These are phyloP conservation scores for Bagarius yarrelli DNA, from an alignment of 2,113 vertebrate species.

Conservation along the genomic window DNA sequence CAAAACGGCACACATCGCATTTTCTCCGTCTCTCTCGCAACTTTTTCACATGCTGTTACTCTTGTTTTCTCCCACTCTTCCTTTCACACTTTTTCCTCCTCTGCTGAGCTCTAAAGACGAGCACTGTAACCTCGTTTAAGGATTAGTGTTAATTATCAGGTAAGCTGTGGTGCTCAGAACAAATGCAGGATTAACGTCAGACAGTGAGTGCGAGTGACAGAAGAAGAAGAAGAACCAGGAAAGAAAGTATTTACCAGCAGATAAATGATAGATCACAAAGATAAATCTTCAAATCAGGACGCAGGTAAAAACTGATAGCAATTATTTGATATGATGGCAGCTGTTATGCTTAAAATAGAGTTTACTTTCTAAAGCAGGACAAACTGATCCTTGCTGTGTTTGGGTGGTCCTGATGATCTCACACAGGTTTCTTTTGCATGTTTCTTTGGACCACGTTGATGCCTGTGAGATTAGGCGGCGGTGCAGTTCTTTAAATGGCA, in stretches of 20 bases:
- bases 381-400: conserved; percentile 53
- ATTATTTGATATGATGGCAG: background rate
- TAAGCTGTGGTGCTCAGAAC: background rate
- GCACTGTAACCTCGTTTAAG: conserved; percentile 60
- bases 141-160: conserved; percentile 60
- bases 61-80: too few relatives aligned
- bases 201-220: conserved; percentile 11
- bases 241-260: background rate
- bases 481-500: conserved; percentile 2
- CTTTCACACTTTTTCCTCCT: background rate
- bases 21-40: too few relatives aligned
- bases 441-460: conserved; percentile 19
- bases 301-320: background rate
- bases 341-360: background rate
- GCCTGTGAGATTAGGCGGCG: conserved; percentile 9
- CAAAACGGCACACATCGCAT: too few relatives aligned
- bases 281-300: background rate
- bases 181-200: conserved; percentile 26
- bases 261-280: conserved; percentile 16
- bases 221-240: background rate
- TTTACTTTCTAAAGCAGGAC: conserved; percentile 1
- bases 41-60: too few relatives aligned
- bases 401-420: conserved; percentile 60
- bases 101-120: background rate
- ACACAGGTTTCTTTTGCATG: conserved; percentile 51